Conservation (phyloP, 2,888 invertebrate species). For the Ectemnius continuus region DNA sequence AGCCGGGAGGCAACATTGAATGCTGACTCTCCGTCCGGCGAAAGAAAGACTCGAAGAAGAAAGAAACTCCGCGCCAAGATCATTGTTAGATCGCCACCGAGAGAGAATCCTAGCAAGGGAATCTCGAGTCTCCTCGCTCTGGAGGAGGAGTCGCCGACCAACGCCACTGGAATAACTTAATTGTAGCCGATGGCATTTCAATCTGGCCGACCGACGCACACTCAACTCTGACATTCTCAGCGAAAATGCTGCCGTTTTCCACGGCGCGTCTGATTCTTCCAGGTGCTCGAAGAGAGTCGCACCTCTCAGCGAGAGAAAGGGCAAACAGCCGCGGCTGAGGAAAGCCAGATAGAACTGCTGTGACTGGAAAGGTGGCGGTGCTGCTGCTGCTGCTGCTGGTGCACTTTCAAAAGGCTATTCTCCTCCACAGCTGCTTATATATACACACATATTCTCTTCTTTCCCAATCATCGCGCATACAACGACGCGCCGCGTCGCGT, state of each 20-base stretch:
- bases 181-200: slow-evolving; percentile 11
- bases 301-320: background rate
- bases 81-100: too few species aligned
- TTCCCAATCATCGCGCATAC: background rate
- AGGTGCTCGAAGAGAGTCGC: slow-evolving; percentile 1
- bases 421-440: too few species aligned
- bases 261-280: background rate
- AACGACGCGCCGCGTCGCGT: too few species aligned
- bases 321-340: background rate
- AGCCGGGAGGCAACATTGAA: too few species aligned
- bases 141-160: too few species aligned
- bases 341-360: too few species aligned
- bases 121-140: too few species aligned
- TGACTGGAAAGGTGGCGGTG: background rate
- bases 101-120: background rate
- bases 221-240: slow-evolving; percentile 8
- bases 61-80: too few species aligned
- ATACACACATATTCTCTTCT: too few species aligned
- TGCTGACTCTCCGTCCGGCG: background rate
- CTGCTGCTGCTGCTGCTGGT: too few species aligned
- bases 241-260: background rate
- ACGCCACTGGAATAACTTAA: slow-evolving; percentile 12
- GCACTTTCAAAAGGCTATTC: slow-evolving; percentile 2
- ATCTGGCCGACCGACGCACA: background rate
- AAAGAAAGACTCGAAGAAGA: background rate